Evolutionary conservation across 2,797 vertebrate species (phyloP), one percentile per base, ranked within the genome.

Genomic region (Geotrypetes seraphini): DNA sequence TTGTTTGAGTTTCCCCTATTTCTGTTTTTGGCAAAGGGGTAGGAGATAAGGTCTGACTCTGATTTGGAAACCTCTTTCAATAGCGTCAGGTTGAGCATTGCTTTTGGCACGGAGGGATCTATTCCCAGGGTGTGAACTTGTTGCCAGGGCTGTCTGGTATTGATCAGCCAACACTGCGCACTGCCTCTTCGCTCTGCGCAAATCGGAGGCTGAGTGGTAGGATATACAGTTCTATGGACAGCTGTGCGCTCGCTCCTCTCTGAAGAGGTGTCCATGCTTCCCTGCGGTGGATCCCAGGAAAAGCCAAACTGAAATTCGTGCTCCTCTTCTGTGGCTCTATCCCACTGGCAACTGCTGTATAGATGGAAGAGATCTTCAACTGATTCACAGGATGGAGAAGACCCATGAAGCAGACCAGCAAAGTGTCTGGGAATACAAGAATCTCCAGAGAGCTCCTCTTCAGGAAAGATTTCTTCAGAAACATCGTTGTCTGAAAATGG

Each of bases 31-130:
- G 79, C 85, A 13, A 88, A 88, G 26, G 92, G 90, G 24, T 82
- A 87, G 4, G 88, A 81, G 24, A 90, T 89, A 33, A 97, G 83
- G 72, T 96, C 90, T 28, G 93, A 96, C 49, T 97, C 93, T 0
- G 93, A 97, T 67, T 97, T 97, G 0, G 93, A 97, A 52, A 97
- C 79, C 22, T 61, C 89, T 75, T 91, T 91, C 48, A 88, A 89
- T 50, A 92, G 77, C 57, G 93, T 91, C 68, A 91, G 78, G 62
- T 96, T 92, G 39, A 93, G 64, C 46, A 91, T 74, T 11, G 85
- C 87, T 59, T 88, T 90, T 36, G 90, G 90, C 47, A 90, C 73
- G 2, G 92, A 91, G 36, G 91, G 80, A 80, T 96, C 95, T 71
- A 93, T 92, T 30, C 92, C 93, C 25, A 97, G 79, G 0, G 93